These are phyloP conservation scores for Salarias fasciatus DNA, from an alignment of 2,797 vertebrate genomes.

Conservation along the genomic window DNA sequence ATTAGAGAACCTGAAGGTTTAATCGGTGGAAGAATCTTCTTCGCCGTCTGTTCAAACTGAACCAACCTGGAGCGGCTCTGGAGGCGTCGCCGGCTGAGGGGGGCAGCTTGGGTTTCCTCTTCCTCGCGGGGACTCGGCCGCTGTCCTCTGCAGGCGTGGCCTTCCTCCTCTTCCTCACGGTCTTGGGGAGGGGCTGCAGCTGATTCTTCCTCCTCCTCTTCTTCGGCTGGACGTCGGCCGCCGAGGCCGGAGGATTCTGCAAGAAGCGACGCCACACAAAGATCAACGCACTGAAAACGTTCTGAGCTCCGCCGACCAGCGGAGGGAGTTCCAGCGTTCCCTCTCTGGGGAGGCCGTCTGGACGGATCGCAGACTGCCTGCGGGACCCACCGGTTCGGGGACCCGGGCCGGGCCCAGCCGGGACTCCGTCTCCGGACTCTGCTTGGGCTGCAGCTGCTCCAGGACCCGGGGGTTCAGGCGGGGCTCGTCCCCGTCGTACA, in stretches of 20 bases:
- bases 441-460: slow-evolving; percentile 82
- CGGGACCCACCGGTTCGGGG: slow-evolving; percentile 60
- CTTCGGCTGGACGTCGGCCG: slow-evolving; percentile 74
- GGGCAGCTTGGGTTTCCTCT: slow-evolving; percentile 75
- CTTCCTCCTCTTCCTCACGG: slow-evolving; percentile 81
- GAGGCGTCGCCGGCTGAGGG: slow-evolving; percentile 60
- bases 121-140: slow-evolving; percentile 35
- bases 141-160: neutral
- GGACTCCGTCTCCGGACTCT: slow-evolving; percentile 29
- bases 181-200: slow-evolving; percentile 83
- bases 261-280: neutral
- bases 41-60: no score
- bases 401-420: slow-evolving; percentile 55
- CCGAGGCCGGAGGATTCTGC: slow-evolving; percentile 57
- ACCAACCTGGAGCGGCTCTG: slow-evolving; percentile 82
- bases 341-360: no score
- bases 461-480: slow-evolving; percentile 88
- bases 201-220: slow-evolving; percentile 85
- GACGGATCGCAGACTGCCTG: no score
- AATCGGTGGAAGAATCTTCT: no score
- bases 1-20: no score
- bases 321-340: no score
- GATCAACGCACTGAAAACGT: no score
- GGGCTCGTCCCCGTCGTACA: slow-evolving; percentile 88
- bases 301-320: no score